These are phyloP conservation scores for Anguilla anguilla DNA, from an alignment of 2,797 vertebrate species.

Conservation along the genomic window DNA sequence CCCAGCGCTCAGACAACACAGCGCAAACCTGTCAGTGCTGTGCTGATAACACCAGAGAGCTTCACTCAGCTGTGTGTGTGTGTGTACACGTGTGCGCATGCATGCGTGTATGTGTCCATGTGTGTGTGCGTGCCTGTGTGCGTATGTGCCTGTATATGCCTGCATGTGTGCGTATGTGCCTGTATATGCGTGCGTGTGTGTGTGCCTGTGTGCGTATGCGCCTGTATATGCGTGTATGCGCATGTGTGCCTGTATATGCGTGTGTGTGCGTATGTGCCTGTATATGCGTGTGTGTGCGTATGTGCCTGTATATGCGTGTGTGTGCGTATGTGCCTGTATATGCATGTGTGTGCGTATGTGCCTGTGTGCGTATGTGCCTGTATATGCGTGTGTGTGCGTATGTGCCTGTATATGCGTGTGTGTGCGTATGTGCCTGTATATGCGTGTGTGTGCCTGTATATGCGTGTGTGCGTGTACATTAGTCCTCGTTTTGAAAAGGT, in stretches of 20 bases:
- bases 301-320: no score
- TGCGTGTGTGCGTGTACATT: conserved; percentile 21
- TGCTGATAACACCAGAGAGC: neutral
- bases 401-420: neutral
- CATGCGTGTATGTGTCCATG: neutral
- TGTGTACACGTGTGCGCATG: neutral
- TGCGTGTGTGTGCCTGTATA: neutral
- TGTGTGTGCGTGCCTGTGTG: neutral
- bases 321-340: no score
- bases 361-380: no score
- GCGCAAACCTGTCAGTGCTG: neutral
- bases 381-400: neutral
- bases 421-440: no score
- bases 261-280: neutral
- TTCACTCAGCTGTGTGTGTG: neutral
- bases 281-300: no score
- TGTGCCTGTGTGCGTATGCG: no score
- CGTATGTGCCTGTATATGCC: neutral
- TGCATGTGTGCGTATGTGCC: no score
- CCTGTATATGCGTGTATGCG: no score
- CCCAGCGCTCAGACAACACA: neutral
- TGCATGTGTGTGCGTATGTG: neutral
- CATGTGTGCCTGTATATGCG: neutral
- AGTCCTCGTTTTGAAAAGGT: neutral
- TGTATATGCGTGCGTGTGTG: no score